Conservation (phyloP, 2,888 invertebrate species). For the Lasioglossum leucozonium region DNA sequence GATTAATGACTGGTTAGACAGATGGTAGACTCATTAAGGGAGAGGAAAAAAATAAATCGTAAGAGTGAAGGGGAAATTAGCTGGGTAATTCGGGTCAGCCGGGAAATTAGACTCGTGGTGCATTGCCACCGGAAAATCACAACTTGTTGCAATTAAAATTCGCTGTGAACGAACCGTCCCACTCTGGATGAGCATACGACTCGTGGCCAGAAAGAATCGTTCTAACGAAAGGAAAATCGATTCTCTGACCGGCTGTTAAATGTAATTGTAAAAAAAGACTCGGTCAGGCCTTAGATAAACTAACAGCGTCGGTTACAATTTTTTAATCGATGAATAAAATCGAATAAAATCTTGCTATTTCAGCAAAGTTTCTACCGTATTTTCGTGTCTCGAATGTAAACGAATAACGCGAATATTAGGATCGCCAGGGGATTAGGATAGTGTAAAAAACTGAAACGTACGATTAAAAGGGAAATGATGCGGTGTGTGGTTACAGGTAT, state of each 20-base stretch:
- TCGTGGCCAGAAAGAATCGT: background rate
- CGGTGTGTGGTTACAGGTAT: conserved; percentile 42
- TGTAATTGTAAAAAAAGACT: too few species aligned
- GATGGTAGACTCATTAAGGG: background rate
- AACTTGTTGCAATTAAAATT: background rate
- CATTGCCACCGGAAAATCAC: background rate
- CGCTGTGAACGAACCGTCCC: background rate
- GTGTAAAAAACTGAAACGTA: background rate
- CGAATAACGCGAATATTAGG: background rate
- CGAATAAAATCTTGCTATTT: too few species aligned
- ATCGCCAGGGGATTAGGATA: background rate
- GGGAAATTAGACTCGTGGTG: background rate
- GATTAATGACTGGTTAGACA: background rate
- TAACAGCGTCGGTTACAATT: too few species aligned
- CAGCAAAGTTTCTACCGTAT: too few species aligned
- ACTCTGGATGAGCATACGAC: too few species aligned
- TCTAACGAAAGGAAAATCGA: background rate
- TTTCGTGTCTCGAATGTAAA: too few species aligned
- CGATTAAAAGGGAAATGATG: conserved; percentile 46
- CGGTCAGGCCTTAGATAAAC: too few species aligned
- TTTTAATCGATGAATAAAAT: too few species aligned
- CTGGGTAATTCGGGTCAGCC: background rate
- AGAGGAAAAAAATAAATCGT: background rate
- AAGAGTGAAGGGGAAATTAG: conserved; percentile 6
- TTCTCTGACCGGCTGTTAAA: too few species aligned